phyloP scores from a whole-genome alignment of 2,797 vertebrate genomes.

The Pogonophryne albipinna region DNA sequence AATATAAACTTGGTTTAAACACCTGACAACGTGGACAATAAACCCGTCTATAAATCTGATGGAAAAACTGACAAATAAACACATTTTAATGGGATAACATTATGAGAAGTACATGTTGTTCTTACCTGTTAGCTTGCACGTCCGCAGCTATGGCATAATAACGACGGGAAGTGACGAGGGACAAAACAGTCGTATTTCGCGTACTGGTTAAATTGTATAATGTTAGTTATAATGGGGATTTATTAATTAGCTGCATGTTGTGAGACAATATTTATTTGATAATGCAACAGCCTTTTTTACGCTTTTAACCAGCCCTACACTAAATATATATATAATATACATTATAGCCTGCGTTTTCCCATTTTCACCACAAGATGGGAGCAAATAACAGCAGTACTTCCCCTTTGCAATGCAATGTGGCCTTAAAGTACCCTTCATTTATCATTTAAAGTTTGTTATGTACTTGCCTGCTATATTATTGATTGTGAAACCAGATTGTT shows the following conservation, averaged over 20 bases:
- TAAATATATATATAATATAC: background rate
- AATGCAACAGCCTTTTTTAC: background rate
- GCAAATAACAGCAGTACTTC: slow-evolving; percentile 16
- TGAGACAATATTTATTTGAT: background rate
- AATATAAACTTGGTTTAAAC: fast-evolving
- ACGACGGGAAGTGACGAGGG: slow-evolving; percentile 51
- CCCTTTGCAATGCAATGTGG: no score
- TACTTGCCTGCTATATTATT: background rate
- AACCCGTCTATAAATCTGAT: fast-evolving
- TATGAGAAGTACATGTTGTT: slow-evolving; percentile 55
- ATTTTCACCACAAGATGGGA: slow-evolving; percentile 61
- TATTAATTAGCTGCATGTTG: fast-evolving
- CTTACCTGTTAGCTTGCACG: slow-evolving; percentile 50
- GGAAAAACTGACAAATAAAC: fast-evolving
- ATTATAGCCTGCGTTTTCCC: background rate
- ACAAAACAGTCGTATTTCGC: slow-evolving; percentile 24
- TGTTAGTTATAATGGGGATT: no score
- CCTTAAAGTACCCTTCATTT: background rate
- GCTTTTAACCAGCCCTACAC: background rate
- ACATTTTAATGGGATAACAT: fast-evolving
- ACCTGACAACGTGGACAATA: fast-evolving
- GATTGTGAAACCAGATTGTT: background rate
- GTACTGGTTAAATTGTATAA: background rate
- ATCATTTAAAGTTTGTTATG: background rate
- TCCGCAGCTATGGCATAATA: slow-evolving; percentile 6